phyloP scores from a whole-genome alignment of 2,113 vertebrate species.

The Stegostoma tigrinum region DNA sequence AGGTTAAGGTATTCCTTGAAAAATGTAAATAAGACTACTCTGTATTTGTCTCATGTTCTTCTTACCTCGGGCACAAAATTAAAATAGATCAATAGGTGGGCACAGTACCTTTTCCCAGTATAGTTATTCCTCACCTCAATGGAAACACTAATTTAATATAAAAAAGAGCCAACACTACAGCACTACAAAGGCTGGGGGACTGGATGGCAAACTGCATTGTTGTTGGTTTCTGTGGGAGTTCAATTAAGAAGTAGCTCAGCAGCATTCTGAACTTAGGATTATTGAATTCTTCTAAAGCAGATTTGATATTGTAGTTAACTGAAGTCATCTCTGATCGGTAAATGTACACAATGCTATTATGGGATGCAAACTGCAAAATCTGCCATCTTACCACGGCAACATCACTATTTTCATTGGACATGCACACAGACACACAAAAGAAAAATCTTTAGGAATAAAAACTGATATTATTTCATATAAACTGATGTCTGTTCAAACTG shows the following conservation, averaged over 20 bases:
- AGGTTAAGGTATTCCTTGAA: background rate
- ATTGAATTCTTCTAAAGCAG: background rate
- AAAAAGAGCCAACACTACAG: background rate
- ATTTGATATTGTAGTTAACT: background rate
- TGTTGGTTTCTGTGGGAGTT: background rate
- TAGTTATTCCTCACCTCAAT: background rate
- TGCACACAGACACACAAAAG: background rate
- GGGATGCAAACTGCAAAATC: background rate
- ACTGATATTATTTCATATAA: constrained; percentile 2
- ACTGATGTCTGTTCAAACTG: constrained; percentile 20
- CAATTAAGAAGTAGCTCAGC: background rate
- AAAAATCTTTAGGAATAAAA: background rate
- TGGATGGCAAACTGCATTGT: background rate
- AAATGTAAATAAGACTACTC: background rate
- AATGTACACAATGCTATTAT: background rate
- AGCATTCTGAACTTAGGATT: background rate
- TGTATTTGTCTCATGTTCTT: background rate
- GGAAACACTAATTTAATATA: background rate
- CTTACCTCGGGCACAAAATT: background rate
- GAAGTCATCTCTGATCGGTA: background rate
- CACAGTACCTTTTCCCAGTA: background rate
- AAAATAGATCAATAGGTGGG: background rate
- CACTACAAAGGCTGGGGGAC: background rate
- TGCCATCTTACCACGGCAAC: background rate
- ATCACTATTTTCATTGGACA: background rate